Evolutionary conservation across 2,888 invertebrate species (phyloP).

Genomic region (Eutolmus rufibarbis): DNA sequence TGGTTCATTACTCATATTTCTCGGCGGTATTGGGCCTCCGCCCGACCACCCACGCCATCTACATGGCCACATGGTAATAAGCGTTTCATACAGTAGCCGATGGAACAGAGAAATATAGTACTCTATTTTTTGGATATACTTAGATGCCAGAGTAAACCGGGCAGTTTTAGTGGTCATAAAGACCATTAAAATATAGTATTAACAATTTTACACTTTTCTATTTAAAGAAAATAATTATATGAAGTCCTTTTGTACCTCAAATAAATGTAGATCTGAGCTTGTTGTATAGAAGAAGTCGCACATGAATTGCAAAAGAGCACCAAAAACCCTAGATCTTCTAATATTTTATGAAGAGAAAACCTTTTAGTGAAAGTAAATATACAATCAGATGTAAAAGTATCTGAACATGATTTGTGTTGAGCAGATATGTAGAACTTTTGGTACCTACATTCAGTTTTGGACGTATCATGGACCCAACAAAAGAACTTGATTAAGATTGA

Average conservation of each 20-base stretch:
- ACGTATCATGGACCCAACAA: slow-evolving; percentile 31
- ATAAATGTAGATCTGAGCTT: background rate
- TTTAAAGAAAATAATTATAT: background rate
- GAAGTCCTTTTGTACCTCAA: background rate
- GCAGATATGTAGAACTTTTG: background rate
- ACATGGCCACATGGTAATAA: slow-evolving; percentile 46
- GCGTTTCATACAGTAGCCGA: slow-evolving; percentile 43
- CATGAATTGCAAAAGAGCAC: background rate
- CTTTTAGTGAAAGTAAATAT: background rate
- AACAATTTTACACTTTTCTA: background rate
- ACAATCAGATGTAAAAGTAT: background rate
- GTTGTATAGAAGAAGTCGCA: background rate
- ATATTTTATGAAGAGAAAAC: background rate
- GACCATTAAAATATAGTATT: background rate
- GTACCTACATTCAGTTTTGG: background rate
- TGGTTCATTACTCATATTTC: slow-evolving; percentile 46
- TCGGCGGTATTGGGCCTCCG: slow-evolving; percentile 28
- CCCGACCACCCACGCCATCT: slow-evolving; percentile 25
- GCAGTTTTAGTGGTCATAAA: background rate
- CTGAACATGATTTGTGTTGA: background rate
- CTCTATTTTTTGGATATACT: background rate
- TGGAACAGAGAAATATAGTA: background rate
- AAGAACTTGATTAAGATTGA: slow-evolving; percentile 11
- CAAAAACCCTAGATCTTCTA: background rate
- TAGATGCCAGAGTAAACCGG: background rate